Base-by-base conservation (phyloP, 2,888 invertebrate species). In the Eledona agricola region DNA sequence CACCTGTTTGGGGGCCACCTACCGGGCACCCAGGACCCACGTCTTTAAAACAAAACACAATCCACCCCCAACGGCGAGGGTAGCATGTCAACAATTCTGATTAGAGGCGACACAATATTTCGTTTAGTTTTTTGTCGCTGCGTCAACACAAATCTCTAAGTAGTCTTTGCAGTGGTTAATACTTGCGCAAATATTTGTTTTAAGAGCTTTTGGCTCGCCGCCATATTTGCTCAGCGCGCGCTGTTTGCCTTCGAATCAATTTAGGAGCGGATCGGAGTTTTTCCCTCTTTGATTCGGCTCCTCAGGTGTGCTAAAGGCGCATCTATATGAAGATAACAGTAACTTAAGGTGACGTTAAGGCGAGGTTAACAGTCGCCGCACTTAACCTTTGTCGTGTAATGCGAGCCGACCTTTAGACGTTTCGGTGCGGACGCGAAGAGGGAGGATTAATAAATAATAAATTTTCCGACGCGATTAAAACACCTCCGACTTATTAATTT, bases 121-220 rank as follows among this genome's bases (percentile, higher is more conserved):
- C 51, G 51, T 51, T 51, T 51, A 51, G 51, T 51, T 51, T 51
- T 51, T 51, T 51, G 51, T 42, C 10, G 15, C 35, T 7, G 20
- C 43, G 51, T 51, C 42, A 51, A 70, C 64, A 68, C 51, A 62
- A 62, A 65, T 61, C 63, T 57, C 55, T 65, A 67, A 71, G 68
- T 66, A 67, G 68, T 58, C 59, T 59, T 56, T 62, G 60, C 65
- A 63, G 63, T 59, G 66, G 69, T 72, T 73, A 74, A 74, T 73
- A 72, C 74, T 57, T 63, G 63, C 55, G 68, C 65, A 72, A 69
- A 74, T 74, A 74, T 74, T 74, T 70, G 66, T 62, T 61, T 62
- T 62, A 61, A 62, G 42, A 58, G 68, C 72, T 71, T 73, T 53
- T 72, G 61, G 60, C 65, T 60, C 60, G 64, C 72, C 71, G 70